Conservation (phyloP, 1,140 invertebrate species). For the Tetraneura akinire region DNA sequence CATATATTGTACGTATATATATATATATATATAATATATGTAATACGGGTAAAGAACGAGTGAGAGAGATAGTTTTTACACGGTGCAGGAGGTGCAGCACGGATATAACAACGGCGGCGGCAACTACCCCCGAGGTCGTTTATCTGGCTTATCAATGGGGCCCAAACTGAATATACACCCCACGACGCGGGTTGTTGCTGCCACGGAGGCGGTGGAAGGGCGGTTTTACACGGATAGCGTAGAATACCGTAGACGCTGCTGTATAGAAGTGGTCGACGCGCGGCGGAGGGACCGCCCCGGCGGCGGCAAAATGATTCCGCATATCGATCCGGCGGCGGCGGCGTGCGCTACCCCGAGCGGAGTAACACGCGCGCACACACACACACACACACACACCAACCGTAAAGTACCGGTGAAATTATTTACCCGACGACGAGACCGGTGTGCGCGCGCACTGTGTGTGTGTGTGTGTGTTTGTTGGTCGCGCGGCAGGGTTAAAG, state of each 20-base stretch:
- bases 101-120: not conserved
- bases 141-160: constrained; percentile 48
- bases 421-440: constrained; percentile 10
- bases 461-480: not conserved
- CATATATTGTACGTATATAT: no score
- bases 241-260: no score
- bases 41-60: not conserved
- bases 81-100: not conserved
- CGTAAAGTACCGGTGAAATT: constrained; percentile 18
- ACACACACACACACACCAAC: not conserved
- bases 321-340: constrained; percentile 33
- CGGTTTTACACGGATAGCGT: no score
- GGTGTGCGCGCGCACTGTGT: not conserved
- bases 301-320: constrained; percentile 24
- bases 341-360: not conserved
- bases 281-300: not conserved
- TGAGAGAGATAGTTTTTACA: not conserved
- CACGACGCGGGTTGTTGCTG: not conserved
- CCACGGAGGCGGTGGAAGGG: not conserved
- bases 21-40: constrained; percentile 5
- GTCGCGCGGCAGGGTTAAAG: not conserved
- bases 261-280: not conserved
- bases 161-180: constrained; percentile 1
- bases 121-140: constrained; percentile 33
- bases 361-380: not conserved